Evolutionary conservation across 2,113 vertebrate species (phyloP), one percentile per base, ranked within the genome.

Genomic region (Aix galericulata): DNA sequence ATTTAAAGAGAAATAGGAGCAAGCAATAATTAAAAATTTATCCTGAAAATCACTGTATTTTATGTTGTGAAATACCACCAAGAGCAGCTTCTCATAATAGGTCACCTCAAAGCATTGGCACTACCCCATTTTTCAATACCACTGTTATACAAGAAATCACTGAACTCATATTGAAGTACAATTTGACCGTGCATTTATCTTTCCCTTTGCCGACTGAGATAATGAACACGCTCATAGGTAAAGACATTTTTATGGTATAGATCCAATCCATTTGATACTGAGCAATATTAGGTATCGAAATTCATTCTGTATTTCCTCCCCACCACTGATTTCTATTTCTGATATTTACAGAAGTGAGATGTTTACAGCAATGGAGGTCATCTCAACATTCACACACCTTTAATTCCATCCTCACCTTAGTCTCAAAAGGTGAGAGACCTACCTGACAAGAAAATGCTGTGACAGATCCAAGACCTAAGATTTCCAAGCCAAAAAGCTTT

Each of bases 1-100:
- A 46, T 69, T 64, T 81, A 29, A 77, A 95, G 46, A 83, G 32
- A 81, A 75, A 83, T 10, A 74, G 32, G 7, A 87, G 31, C 66
- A 76, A 85, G 91, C 36, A 84, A 42, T 62, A 89, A 96, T 77
- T 89, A 82, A 84, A 94, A 82, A 82, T 23, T 22, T 21, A 59
- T 90, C 34, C 48, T 78, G 52, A 83, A 95, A 87, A 91, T 50
- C 69, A 23, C 73, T 91, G 44, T 64, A 58, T 82, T 77, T 83
- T 87, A 86, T 11, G 27, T 71, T 73, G n/a, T 50, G 64, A 91
- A 83, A 73, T 48, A 14, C 25, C 75, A 76, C 50, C 29, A 82
- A 60, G 6, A 83, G 63, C 63, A 78, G 36, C 40, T 94, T 90
- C 46, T 55, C n/a, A 23, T 13, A 46, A 42, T 9, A 67, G 29